Conservation (phyloP, 2,888 invertebrate species). For the Panopea generosa region DNA sequence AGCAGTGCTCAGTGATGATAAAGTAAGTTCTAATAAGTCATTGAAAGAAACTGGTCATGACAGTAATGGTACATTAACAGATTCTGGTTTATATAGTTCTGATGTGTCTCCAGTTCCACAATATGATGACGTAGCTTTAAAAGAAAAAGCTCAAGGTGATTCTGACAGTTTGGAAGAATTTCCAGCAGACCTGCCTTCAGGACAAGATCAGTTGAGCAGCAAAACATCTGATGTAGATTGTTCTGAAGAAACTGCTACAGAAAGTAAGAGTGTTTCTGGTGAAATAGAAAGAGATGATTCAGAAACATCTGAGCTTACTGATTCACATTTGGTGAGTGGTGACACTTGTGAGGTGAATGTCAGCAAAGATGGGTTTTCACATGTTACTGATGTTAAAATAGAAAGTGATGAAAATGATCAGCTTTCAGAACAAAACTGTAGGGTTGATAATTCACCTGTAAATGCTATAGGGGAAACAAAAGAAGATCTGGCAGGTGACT, state of each 20-base stretch:
- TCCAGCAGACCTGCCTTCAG: neutral
- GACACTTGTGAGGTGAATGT: no score
- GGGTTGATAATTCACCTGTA: no score
- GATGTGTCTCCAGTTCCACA: conserved; percentile 75
- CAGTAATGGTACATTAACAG: conserved; percentile 42
- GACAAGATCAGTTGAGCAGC: no score
- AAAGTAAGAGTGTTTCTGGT: neutral
- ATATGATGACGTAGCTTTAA: conserved; percentile 52
- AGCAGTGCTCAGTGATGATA: neutral
- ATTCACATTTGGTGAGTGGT: no score
- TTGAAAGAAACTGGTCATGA: neutral
- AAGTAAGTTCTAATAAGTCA: neutral
- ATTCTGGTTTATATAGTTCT: conserved; percentile 78
- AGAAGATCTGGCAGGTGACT: no score
- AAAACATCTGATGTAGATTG: no score
- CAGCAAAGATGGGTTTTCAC: no score
- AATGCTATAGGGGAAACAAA: no score
- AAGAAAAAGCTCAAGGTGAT: conserved; percentile 22
- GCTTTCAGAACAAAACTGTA: no score
- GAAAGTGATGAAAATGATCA: no score
- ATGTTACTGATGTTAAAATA: no score
- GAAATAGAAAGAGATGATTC: neutral
- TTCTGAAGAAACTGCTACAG: no score
- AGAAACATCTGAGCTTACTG: neutral
- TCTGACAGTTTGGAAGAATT: conserved; percentile 38